These are phyloP conservation scores for Pantelozetes paolii DNA, from an alignment of 2,888 invertebrate species.

Conservation along the genomic window DNA sequence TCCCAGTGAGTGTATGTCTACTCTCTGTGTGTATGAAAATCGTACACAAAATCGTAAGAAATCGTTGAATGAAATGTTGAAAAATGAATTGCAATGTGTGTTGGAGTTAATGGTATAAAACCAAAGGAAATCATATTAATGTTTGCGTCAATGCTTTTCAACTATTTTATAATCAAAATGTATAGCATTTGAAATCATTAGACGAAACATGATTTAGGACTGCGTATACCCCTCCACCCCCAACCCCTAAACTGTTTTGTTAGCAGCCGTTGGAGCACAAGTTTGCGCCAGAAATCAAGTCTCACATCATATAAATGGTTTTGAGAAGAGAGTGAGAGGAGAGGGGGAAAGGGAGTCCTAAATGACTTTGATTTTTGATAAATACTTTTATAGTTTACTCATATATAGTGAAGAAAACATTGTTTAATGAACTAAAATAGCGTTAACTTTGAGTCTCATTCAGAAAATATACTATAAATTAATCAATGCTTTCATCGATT, in stretches of 20 bases:
- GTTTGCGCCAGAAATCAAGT: background rate
- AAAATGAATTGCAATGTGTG: constrained; percentile 11
- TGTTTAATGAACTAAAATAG: constrained; percentile 31
- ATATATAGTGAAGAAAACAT: background rate
- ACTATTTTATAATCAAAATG: constrained; percentile 28
- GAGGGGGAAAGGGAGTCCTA: background rate
- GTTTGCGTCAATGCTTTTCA: constrained; percentile 27
- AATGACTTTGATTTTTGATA: constrained; percentile 35
- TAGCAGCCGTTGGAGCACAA: constrained; percentile 20
- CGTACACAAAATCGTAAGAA: too few species aligned
- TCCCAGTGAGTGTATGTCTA: background rate
- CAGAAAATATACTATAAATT: background rate
- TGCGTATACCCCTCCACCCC: too few species aligned
- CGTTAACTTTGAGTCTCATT: background rate
- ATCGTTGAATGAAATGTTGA: constrained; percentile 24
- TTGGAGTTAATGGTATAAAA: constrained; percentile 17
- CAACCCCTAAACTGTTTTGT: background rate
- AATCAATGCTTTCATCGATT: background rate
- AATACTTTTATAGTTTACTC: constrained; percentile 27
- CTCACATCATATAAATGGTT: background rate
- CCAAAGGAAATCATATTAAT: constrained; percentile 28
- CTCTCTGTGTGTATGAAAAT: background rate
- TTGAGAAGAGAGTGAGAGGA: background rate
- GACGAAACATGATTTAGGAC: constrained; percentile 11
- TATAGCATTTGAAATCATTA: background rate